These are phyloP conservation scores for Sarcoramphus papa DNA, from an alignment of 2,797 vertebrate genomes.

Conservation along the genomic window DNA sequence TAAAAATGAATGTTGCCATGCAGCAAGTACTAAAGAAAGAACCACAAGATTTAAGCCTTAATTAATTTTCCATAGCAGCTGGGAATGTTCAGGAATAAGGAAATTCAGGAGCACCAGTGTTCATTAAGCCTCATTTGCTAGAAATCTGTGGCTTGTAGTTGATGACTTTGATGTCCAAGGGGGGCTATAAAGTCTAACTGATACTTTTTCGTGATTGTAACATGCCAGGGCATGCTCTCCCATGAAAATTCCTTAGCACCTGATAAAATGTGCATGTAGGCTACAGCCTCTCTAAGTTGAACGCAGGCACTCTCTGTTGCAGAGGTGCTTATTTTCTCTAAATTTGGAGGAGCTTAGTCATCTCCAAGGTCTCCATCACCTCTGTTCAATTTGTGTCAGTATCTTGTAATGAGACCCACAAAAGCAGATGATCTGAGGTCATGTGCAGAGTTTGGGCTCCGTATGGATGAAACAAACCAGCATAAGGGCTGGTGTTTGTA, in stretches of 20 bases:
- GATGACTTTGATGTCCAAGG: neutral
- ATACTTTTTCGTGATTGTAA: neutral
- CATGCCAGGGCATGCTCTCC: neutral
- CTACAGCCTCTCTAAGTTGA: neutral
- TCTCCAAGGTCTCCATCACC: neutral
- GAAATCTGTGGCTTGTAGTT: neutral
- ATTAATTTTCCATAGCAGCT: slow-evolving; percentile 41
- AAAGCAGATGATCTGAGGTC: neutral
- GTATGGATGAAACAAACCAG: neutral
- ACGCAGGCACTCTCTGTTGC: neutral
- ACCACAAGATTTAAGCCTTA: slow-evolving; percentile 8
- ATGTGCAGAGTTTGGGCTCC: neutral
- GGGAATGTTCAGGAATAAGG: slow-evolving; percentile 22
- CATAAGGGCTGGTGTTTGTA: neutral
- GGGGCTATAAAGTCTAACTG: neutral
- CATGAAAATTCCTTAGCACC: neutral
- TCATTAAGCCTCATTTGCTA: slow-evolving; percentile 37
- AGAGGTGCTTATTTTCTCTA: neutral
- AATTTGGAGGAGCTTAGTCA: neutral
- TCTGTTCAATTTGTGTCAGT: neutral
- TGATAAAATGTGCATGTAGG: neutral
- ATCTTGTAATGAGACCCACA: neutral
- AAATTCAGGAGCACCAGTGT: neutral
- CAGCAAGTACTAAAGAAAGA: slow-evolving; percentile 63
- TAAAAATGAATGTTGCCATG: slow-evolving; percentile 64